Evolutionary conservation across 2,888 invertebrate genomes (phyloP).

Genomic region (Caenorhabditis sinica): DNA sequence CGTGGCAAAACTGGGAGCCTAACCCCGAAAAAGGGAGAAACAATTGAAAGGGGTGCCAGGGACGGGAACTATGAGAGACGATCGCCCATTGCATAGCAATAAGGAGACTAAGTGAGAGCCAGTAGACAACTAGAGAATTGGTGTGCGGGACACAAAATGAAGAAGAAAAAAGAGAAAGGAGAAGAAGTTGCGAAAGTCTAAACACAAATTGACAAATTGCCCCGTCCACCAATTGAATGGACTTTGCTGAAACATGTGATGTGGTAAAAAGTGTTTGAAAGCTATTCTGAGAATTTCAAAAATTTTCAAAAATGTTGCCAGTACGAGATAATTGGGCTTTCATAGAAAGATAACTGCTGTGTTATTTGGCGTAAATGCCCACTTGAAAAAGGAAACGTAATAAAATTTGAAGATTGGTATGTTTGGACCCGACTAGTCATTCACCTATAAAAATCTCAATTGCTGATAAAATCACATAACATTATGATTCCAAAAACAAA

Average conservation of each 20-base stretch:
- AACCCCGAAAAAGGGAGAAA: conserved; percentile 36
- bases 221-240: conserved; percentile 6
- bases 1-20: conserved; percentile 1
- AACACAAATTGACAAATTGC: conserved; percentile 57
- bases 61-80: conserved; percentile 21
- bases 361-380: too few relatives aligned
- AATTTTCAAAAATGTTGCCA: background rate
- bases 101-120: conserved; percentile 46
- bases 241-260: conserved; percentile 12
- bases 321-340: background rate
- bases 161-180: background rate
- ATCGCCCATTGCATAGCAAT: conserved; percentile 59
- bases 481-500: too few relatives aligned
- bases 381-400: too few relatives aligned
- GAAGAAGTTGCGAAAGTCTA: conserved; percentile 58
- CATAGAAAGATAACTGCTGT: too few relatives aligned
- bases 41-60: conserved; percentile 26
- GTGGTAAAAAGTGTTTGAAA: background rate
- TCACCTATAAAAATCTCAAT: too few relatives aligned
- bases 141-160: conserved; percentile 29
- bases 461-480: too few relatives aligned
- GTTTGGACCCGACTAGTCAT: too few relatives aligned
- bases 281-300: background rate
- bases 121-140: conserved; percentile 42
- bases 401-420: too few relatives aligned